Evolutionary conservation across 2,797 vertebrate species (phyloP).

Genomic region (Alauda arvensis): DNA sequence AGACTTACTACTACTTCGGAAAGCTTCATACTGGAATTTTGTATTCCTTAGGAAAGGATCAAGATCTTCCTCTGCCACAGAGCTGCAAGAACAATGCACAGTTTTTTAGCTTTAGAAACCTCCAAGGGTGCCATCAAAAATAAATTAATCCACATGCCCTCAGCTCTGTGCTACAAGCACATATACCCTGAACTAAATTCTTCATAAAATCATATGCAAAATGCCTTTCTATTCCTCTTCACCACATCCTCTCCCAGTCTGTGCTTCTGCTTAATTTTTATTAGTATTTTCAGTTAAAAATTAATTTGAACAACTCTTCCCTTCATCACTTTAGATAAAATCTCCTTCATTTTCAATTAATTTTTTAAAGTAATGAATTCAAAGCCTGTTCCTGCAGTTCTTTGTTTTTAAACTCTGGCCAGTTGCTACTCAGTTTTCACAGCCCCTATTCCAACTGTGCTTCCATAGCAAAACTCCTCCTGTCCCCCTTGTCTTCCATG

Average conservation of each 20-base stretch:
- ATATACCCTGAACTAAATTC: neutral
- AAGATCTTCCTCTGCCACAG: constrained; percentile 80
- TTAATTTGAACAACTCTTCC: neutral
- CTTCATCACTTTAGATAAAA: neutral
- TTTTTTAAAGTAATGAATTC: neutral
- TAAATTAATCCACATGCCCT: accelerated
- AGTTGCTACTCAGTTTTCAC: neutral
- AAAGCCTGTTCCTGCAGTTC: neutral
- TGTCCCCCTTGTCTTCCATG: neutral
- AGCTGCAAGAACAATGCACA: constrained; percentile 68
- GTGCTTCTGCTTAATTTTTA: neutral
- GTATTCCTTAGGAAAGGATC: constrained; percentile 85
- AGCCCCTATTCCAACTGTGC: neutral
- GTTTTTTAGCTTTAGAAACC: neutral
- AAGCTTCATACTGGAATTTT: constrained; percentile 89
- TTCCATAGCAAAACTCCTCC: neutral
- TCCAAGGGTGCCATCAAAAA: neutral
- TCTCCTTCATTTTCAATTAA: neutral
- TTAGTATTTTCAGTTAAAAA: neutral
- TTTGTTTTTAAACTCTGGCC: neutral
- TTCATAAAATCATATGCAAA: neutral
- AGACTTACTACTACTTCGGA: constrained; percentile 89
- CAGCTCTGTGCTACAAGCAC: neutral
- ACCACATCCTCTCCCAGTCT: neutral
- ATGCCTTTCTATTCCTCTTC: neutral